A percentile compares a stretch with the other conserved stretches of the same genome.
Conservation (phyloP, 2,888 invertebrate genomes). For the Hypolimnas misippus region DNA sequence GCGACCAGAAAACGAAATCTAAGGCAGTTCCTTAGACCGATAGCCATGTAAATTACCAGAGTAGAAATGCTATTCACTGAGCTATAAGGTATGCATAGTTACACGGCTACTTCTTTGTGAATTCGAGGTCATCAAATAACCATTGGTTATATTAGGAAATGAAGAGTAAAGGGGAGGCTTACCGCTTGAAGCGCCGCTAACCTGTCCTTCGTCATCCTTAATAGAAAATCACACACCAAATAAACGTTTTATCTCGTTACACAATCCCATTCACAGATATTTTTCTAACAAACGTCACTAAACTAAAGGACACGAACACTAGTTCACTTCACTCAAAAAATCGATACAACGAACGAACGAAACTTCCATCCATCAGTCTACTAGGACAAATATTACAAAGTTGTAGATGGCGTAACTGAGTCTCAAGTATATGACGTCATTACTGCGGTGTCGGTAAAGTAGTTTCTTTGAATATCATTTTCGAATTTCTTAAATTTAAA, state of each 20-base stretch:
- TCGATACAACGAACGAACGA: conserved; percentile 89
- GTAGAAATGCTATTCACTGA: conserved; percentile 13
- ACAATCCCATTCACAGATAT: conserved; percentile 91
- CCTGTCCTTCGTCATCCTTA: conserved; percentile 97
- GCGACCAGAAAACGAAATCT: conserved; percentile 58
- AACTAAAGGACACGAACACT: conserved; percentile 89
- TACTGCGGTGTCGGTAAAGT: conserved; percentile 59
- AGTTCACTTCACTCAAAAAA: conserved; percentile 89
- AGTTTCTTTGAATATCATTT: conserved; percentile 44
- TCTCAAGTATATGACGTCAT: conserved; percentile 64
- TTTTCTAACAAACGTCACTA: conserved; percentile 89
- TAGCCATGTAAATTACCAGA: conserved; percentile 9
- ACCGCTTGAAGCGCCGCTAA: conserved; percentile 98
- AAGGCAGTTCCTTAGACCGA: conserved; percentile 21
- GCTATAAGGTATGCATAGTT: conserved; percentile 49
- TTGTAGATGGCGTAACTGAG: conserved; percentile 68
- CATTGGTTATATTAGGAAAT: conserved; percentile 67
- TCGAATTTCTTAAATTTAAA: not conserved
- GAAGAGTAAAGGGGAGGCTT: conserved; percentile 76
- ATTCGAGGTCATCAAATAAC: conserved; percentile 76
- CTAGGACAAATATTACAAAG: conserved; percentile 56
- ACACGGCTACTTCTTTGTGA: conserved; percentile 63
- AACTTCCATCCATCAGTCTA: conserved; percentile 84
- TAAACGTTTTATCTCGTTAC: conserved; percentile 87
- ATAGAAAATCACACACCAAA: conserved; percentile 87